Base-by-base conservation (phyloP, 2,888 invertebrate species). In the Parthenolecanium corni region DNA sequence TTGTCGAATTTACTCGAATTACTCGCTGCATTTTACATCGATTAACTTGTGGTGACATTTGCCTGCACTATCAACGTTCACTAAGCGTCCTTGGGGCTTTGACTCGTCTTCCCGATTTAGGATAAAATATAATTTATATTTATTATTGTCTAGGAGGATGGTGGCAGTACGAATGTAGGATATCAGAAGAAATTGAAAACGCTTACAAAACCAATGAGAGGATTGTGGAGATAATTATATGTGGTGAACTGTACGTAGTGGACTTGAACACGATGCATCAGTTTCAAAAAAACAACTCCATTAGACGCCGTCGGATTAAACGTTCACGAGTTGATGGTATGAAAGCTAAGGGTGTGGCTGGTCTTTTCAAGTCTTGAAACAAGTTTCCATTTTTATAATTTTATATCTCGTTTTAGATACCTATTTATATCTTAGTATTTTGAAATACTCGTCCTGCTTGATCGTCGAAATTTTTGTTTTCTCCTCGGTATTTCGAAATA, bases 131-230 rank as follows among this genome's bases (percentile, higher is more conserved):
- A n/a, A n/a, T n/a, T n/a, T n/a, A n/a, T n/a, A n/a, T n/a, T n/a
- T n/a, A n/a, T 52, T 25, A 20, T 49, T 21, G 40, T 58, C 18
- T 72, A 73, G 68, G 73, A 88, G 94, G 94, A 67, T 96, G 96
- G 96, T 96, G 96, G 96, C 91, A 93, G 75, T 96, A 94, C 73
- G 95, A 96, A 74, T 87, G 88, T 71, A 79, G 93, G 65, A 91
- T 93, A 66, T 89, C 88, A 73, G 78, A 79, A 69, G 94, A 95
- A 74, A 76, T 96, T 67, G 95, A 96, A 77, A 78, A 79, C 42
- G 84, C 87, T 20, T 92, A 82, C 71, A 86, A 84, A 71, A 80
- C 82, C 65, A 85, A 85, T 12, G 83, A 83, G 66, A 76, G 81
- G 66, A 82, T 82, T 38, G 87, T 87, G 70, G 86, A 87, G 70